These are phyloP conservation scores for Channallabes apus DNA, from an alignment of 2,797 vertebrate species.

Conservation along the genomic window DNA sequence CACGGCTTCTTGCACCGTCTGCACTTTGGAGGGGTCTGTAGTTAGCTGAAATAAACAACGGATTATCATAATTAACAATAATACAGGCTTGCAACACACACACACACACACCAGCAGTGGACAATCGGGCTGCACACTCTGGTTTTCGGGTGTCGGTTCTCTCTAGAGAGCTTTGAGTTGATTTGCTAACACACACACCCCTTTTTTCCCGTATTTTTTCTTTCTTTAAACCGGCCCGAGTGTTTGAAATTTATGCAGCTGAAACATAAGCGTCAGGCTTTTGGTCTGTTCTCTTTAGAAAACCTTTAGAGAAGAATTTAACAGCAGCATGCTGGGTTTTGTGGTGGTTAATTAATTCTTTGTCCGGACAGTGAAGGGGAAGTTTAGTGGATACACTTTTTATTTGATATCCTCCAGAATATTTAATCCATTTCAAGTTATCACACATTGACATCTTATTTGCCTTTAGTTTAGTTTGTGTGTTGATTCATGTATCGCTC, in stretches of 20 bases:
- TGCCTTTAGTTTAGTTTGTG: too few relatives aligned
- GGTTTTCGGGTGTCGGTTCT: not conserved
- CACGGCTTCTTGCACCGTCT: not conserved
- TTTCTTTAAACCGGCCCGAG: not conserved
- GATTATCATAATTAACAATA: constrained; percentile 62
- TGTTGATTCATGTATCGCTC: too few relatives aligned
- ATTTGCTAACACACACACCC: not conserved
- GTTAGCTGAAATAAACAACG: constrained; percentile 58
- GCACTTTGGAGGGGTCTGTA: not conserved
- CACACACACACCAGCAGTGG: not conserved
- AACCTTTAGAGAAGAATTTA: not conserved
- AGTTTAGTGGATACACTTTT: too few relatives aligned
- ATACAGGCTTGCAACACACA: not conserved
- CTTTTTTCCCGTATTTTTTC: too few relatives aligned
- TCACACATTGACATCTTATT: too few relatives aligned
- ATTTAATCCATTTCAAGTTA: too few relatives aligned
- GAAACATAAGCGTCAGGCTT: not conserved
- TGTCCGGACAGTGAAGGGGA: not conserved
- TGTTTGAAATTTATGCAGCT: not conserved
- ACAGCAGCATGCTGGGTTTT: not conserved
- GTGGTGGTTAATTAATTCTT: not conserved
- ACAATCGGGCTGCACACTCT: not conserved
- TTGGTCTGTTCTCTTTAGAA: not conserved
- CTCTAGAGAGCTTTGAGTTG: constrained; percentile 33
- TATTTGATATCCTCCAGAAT: too few relatives aligned